Base-by-base conservation (phyloP, 2,888 invertebrate genomes). In the Melinopterus prodromus region DNA sequence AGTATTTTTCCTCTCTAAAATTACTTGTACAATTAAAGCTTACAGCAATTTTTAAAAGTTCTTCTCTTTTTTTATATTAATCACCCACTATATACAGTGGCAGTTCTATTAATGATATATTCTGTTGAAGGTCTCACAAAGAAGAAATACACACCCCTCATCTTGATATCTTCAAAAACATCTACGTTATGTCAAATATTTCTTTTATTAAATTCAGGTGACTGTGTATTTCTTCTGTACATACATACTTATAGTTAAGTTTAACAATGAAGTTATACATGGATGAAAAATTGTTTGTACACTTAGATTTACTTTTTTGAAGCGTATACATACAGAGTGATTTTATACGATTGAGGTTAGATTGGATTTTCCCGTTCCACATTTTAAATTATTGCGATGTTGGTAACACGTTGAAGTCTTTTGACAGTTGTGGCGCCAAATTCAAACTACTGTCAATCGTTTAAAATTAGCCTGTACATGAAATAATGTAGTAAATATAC, bases 21-120 rank as follows among this genome's bases (percentile, higher is more conserved):
- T 74, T 74, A 74, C 74, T 81, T 82, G 81, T 88, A 88, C 87
- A 88, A 84, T 88, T 88, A 88, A 88, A 88, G 88, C 88, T 88
- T 84, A 87, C 88, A 88, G 88, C 88, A 88, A 87, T 79, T 35
- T 15, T 78, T 78, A 78, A 78, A 71, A 78, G 37, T 75, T 85
- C 84, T 82, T 84, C 84, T 84, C 83, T 81, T 82, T 84, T 81
- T 83, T 81, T 74, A 74, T 74, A 74, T 37, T 35, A 74, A n/a
- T 74, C 74, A 15, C 36, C 71, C 35, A 74, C 37, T 35, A 26
- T 4, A n/a, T 26, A 74, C 74, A 85, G 87, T 87, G 88, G 87
- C 86, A 87, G 86, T 87, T 87, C 85, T 86, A 85, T 85, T 83
- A 35, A 84, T 86, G 84, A 85, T 85, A 85, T 84, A 84, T 69